Base-by-base conservation (phyloP, 2,113 vertebrate genomes). In the Pagrus major region DNA sequence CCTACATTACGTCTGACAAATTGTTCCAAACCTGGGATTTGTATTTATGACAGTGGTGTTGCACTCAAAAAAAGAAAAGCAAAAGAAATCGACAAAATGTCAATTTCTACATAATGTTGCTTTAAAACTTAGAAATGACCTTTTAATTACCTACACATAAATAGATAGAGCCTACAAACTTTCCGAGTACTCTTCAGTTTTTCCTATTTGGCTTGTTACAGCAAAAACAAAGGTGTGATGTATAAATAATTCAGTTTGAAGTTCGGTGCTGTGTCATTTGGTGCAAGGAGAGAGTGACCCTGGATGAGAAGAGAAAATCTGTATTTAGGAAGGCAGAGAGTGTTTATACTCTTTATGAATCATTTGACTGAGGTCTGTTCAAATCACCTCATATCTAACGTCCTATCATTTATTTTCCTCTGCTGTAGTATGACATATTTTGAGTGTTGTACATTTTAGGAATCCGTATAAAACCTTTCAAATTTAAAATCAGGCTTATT, bases 231-330 rank as follows among this genome's bases (percentile, higher is more conserved):
- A 4, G 23, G 18, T 11, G 6, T 54, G 5, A 46, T 56, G 9
- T 47, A 46, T 35, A 25, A 4, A 72, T 56, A 20, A 18, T 14
- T 51, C 33, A 49, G 52, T 80, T 71, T 80, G 15, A 42, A 51
- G 60, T 80, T 58, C 8, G 33, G 16, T 49, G 49, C 9, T 46
- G 23, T 60, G 31, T 61, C 20, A 47, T 15, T 31, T 3, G 21
- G 56, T 70, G 25, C 44, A 58, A 58, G 14, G 21, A 51, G 18
- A 47, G 20, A 2, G 25, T 54, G 29, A 56, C 11, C 51, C 6
- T 66, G 49, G 15, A 44, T 44, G 21, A 12, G 29, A 14, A 6
- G 25, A 25, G 25, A 58, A 5, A 11, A 21, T 64, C 33, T 23
- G 21, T 47, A 18, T 64, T 27, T 18, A 44, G 37, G 4, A 46